These are phyloP conservation scores for Drosophila albomicans DNA, from an alignment of 1,140 invertebrate genomes.

Conservation along the genomic window DNA sequence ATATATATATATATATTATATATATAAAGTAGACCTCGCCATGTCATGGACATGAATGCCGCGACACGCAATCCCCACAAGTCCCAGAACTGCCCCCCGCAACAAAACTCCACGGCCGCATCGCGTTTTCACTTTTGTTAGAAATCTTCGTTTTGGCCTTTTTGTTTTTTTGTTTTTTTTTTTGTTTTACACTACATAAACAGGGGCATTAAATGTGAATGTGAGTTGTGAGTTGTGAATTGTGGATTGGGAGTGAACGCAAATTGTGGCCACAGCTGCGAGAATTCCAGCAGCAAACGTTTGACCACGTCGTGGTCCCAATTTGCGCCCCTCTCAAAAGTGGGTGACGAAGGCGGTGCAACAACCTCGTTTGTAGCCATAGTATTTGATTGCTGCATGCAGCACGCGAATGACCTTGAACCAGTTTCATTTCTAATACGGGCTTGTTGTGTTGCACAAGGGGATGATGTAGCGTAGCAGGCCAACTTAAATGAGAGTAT, in stretches of 20 bases:
- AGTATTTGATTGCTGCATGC: conserved; percentile 36
- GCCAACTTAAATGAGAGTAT: conserved; percentile 36
- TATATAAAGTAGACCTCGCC: conserved; percentile 61
- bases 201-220: conserved; percentile 61
- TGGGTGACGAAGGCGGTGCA: conserved; percentile 59
- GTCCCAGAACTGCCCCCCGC: conserved; percentile 1
- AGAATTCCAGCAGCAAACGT: conserved; percentile 23
- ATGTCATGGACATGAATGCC: conserved; percentile 70
- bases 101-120: not conserved
- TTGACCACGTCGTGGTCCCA: conserved; percentile 31
- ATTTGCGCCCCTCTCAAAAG: conserved; percentile 15
- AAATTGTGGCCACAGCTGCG: conserved; percentile 1
- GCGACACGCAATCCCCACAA: conserved; percentile 66
- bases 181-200: conserved; percentile 50
- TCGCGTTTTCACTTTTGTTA: conserved; percentile 59
- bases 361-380: conserved; percentile 72
- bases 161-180: not conserved
- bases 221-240: not conserved
- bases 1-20: not conserved
- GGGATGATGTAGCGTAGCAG: conserved; percentile 12
- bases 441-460: conserved; percentile 3
- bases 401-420: conserved; percentile 66
- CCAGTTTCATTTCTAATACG: conserved; percentile 75
- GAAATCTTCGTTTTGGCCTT: conserved; percentile 36
- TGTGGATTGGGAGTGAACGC: not conserved